phyloP scores from a whole-genome alignment of 2,113 vertebrate genomes.

The Rhinolophus sinicus region DNA sequence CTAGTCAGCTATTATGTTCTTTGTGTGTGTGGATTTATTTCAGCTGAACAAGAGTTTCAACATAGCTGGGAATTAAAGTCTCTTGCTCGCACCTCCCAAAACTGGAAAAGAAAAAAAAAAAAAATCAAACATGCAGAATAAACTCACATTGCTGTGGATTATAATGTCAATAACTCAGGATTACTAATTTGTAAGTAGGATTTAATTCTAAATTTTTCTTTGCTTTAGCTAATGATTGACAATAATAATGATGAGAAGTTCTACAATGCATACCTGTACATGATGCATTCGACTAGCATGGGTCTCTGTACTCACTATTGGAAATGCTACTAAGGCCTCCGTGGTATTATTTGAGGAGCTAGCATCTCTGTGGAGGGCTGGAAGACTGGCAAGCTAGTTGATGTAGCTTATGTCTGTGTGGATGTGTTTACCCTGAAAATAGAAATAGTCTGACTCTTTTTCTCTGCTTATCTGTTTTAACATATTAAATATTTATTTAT shows the following conservation, averaged over 20 bases:
- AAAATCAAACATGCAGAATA: neutral
- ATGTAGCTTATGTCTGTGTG: neutral
- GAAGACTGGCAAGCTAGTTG: neutral
- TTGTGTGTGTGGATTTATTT: neutral
- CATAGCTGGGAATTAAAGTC: neutral
- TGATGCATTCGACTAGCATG: neutral
- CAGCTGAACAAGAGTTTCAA: neutral
- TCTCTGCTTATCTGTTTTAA: neutral
- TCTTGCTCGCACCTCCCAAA: neutral
- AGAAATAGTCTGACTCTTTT: neutral
- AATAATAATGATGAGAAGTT: neutral
- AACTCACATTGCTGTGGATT: neutral
- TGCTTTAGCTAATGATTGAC: neutral
- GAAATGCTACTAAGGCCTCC: neutral
- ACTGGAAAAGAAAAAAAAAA: neutral
- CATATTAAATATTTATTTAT: neutral
- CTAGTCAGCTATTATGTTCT: neutral
- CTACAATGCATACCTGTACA: neutral
- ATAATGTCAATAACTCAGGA: neutral
- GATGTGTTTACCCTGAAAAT: neutral
- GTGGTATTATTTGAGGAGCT: neutral
- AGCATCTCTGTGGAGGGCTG: neutral
- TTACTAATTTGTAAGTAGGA: neutral
- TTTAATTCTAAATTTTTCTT: neutral
- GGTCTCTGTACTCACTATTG: neutral